Percentiles rank a stretch among this genome's conserved stretches.
phyloP scores from a whole-genome alignment of 2,888 invertebrate species.

The Apamea epomidion region DNA sequence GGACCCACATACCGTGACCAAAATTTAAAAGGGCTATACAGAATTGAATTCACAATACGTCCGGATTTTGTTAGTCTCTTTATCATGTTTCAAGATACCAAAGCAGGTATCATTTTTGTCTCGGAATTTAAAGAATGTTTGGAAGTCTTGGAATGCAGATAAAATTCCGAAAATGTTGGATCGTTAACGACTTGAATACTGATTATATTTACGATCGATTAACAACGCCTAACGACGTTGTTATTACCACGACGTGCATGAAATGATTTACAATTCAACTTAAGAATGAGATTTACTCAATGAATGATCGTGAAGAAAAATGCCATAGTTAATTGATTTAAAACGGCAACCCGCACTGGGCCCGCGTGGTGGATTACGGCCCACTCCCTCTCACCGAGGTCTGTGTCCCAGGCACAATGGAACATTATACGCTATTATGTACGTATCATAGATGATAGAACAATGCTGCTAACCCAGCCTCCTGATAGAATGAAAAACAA shows the following conservation, averaged over 20 bases:
- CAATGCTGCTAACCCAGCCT: not conserved
- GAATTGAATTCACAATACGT: conserved; percentile 22
- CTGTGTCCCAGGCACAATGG: too few relatives aligned
- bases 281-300: not conserved
- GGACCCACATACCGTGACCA: conserved; percentile 14
- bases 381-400: too few relatives aligned
- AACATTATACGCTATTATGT: too few relatives aligned
- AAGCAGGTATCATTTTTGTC: conserved; percentile 7
- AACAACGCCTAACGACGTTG: conserved; percentile 34
- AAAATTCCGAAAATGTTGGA: conserved; percentile 23
- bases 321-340: not conserved
- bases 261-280: conserved; percentile 22
- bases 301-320: not conserved
- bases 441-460: too few relatives aligned
- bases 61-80: conserved; percentile 6
- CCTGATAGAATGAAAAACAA: conserved; percentile 13
- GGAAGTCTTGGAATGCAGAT: conserved; percentile 15
- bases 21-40: conserved; percentile 10
- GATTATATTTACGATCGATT: conserved; percentile 26
- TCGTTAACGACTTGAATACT: conserved; percentile 33
- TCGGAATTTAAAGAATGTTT: conserved; percentile 25
- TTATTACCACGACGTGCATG: conserved; percentile 40
- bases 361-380: too few relatives aligned
- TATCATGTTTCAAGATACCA: conserved; percentile 31
- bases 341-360: not conserved